Percentiles rank a stretch among this genome's conserved stretches.
Evolutionary conservation across 2,113 vertebrate species (phyloP).

Genomic region (Leucosticte australis): DNA sequence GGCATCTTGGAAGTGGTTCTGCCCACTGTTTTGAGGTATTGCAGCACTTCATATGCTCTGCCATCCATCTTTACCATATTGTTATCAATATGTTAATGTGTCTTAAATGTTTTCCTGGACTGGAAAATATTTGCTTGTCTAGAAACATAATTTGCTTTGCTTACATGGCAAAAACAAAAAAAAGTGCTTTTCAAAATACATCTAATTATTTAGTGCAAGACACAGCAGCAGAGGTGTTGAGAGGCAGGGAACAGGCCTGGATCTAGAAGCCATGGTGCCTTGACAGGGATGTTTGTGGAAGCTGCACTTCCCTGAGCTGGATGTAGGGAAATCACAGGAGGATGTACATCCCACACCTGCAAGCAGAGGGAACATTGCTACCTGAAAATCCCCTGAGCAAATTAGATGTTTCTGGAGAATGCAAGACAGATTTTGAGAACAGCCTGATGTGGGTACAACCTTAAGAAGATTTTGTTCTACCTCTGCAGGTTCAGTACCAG

Average conservation of each 20-base stretch:
- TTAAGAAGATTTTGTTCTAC: background rate
- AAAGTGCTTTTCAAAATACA: background rate
- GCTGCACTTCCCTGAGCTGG: background rate
- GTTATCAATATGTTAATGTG: background rate
- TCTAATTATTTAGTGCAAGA: background rate
- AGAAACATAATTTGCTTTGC: background rate
- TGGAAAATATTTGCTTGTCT: background rate
- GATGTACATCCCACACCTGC: background rate
- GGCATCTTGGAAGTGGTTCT: background rate
- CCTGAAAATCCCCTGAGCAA: background rate
- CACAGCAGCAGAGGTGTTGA: background rate
- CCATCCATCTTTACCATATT: background rate
- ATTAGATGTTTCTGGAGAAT: background rate
- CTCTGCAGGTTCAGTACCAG: slow-evolving; percentile 51
- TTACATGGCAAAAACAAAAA: background rate
- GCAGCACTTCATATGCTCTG: background rate
- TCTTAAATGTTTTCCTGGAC: background rate
- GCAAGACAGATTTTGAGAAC: background rate
- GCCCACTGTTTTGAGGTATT: background rate
- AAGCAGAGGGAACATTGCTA: background rate
- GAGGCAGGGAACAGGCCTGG: background rate
- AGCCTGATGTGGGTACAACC: background rate
- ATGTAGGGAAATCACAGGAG: background rate
- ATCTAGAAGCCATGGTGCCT: background rate
- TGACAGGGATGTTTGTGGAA: background rate